Evolutionary conservation across 2,888 invertebrate species (phyloP).

Genomic region (Drosophila ochracea): DNA sequence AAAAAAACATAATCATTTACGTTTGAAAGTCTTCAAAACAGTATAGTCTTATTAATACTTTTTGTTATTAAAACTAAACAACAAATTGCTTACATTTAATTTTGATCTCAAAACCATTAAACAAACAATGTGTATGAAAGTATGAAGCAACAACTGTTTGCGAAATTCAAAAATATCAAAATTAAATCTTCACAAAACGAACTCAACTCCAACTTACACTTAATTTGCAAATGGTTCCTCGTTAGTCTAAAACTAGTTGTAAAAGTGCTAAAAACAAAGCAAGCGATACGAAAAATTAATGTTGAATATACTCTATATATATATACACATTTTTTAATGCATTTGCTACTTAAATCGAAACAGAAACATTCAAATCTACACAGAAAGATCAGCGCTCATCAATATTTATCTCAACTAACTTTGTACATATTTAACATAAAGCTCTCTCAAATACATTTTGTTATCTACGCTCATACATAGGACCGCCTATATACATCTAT

Average conservation of each 20-base stretch:
- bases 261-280: conserved; percentile 65
- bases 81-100: conserved; percentile 71
- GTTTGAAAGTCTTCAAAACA: conserved; percentile 63
- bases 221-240: conserved; percentile 83
- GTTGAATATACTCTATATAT: conserved; percentile 14
- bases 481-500: conserved; percentile 36
- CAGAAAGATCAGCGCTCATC: conserved; percentile 53
- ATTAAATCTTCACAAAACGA: conserved; percentile 61
- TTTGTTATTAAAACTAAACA: conserved; percentile 40
- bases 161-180: conserved; percentile 76
- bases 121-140: conserved; percentile 56
- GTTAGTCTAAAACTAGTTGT: conserved; percentile 80
- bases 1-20: conserved; percentile 18
- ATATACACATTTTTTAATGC: conserved; percentile 54
- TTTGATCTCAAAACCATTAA: conserved; percentile 79
- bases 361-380: conserved; percentile 11
- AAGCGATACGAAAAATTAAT: conserved; percentile 35
- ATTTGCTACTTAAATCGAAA: conserved; percentile 45
- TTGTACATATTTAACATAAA: conserved; percentile 55
- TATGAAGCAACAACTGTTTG: conserved; percentile 68
- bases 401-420: conserved; percentile 50
- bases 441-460: conserved; percentile 53
- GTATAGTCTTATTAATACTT: conserved; percentile 70
- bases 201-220: conserved; percentile 55
- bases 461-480: conserved; percentile 56